Evolutionary conservation across 2,113 vertebrate genomes (phyloP).

Genomic region (Sceloporus tristichus): DNA sequence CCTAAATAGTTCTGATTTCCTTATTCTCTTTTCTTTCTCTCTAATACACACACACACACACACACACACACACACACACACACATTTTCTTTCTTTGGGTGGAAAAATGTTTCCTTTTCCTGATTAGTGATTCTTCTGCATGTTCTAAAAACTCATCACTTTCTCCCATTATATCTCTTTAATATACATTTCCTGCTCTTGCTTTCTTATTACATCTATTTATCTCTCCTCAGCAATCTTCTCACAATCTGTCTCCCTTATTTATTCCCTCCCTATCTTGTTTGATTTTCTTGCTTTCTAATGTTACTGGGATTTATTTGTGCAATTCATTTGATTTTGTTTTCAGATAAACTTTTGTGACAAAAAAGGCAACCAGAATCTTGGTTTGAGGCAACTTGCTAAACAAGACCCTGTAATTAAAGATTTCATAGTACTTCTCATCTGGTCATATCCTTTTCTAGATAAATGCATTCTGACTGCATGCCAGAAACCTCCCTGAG

Average conservation of each 20-base stretch:
- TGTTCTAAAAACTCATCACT: conserved; percentile 44
- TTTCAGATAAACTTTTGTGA: conserved; percentile 22
- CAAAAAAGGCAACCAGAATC: neutral
- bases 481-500: neutral
- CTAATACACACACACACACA: too few species aligned
- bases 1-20: neutral
- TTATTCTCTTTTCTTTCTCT: neutral
- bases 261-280: conserved; percentile 62
- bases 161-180: conserved; percentile 50
- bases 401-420: neutral
- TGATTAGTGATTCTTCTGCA: conserved; percentile 9
- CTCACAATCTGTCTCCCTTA: conserved; percentile 53
- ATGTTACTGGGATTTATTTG: conserved; percentile 61
- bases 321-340: conserved; percentile 56
- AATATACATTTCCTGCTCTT: conserved; percentile 70
- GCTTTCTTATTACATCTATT: conserved; percentile 70
- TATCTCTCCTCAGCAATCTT: conserved; percentile 65
- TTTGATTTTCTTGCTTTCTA: conserved; percentile 55
- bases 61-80: too few species aligned
- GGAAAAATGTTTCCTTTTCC: conserved; percentile 14
- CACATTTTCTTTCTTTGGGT: neutral
- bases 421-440: conserved; percentile 13
- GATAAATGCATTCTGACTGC: conserved; percentile 9
- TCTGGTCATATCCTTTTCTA: conserved; percentile 21
- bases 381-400: neutral